These are phyloP conservation scores for Montifringilla adamsi DNA, from an alignment of 2,113 vertebrate species.

Conservation along the genomic window DNA sequence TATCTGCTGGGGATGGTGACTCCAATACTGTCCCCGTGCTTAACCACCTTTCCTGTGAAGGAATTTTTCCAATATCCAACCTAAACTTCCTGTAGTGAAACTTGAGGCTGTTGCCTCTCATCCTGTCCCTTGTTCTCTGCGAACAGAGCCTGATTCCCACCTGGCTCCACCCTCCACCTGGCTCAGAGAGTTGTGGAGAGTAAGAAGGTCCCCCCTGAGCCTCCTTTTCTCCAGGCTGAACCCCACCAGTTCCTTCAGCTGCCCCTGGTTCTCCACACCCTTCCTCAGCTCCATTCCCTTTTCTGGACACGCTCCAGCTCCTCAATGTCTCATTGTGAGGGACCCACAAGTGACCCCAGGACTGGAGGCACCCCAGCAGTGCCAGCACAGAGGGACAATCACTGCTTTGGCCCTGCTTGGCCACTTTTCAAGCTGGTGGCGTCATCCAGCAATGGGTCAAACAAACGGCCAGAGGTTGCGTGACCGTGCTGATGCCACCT, in stretches of 20 bases:
- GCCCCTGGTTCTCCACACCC: not conserved
- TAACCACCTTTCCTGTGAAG: not conserved
- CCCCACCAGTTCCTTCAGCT: accelerated
- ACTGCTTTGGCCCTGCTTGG: accelerated
- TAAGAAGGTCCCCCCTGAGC: accelerated
- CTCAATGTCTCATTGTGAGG: not conserved
- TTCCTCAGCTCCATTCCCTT: accelerated
- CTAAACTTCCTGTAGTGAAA: not conserved
- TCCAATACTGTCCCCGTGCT: accelerated
- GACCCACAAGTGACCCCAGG: too few relatives aligned
- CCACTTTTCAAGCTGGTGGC: not conserved
- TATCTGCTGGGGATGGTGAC: not conserved
- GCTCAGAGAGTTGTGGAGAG: not conserved
- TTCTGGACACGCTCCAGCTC: accelerated
- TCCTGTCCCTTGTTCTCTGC: not conserved
- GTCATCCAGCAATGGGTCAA: accelerated
- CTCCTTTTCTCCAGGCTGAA: not conserved
- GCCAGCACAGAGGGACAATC: not conserved
- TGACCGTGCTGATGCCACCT: accelerated
- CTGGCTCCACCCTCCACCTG: accelerated
- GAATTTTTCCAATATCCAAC: not conserved
- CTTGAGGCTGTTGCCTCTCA: not conserved
- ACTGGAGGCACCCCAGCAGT: accelerated
- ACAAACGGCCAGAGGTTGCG: accelerated
- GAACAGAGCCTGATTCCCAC: accelerated